Percentiles rank a stretch among this genome's conserved stretches.
Conservation (phyloP, 2,888 invertebrate species). For the Petrolisthes cinctipes region DNA sequence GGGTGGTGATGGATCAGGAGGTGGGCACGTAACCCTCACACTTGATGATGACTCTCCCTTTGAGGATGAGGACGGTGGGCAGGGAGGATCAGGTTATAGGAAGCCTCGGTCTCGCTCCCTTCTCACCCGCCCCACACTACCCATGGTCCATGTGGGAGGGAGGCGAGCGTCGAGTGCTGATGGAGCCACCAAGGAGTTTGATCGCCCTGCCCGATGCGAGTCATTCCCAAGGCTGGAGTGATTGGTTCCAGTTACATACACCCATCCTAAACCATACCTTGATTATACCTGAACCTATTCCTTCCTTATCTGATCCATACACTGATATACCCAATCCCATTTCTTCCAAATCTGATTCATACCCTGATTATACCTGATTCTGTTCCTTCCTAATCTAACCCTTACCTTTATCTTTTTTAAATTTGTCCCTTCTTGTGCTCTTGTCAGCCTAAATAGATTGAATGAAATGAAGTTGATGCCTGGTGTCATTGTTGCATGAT, state of each 20-base stretch:
- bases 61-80: constrained; percentile 38
- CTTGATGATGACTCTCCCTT: constrained; percentile 41
- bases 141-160: constrained; percentile 46
- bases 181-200: constrained; percentile 27
- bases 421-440: too few species aligned
- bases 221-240: constrained; percentile 57
- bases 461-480: too few species aligned
- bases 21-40: constrained; percentile 51
- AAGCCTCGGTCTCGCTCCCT: constrained; percentile 24
- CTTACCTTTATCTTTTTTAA: too few species aligned
- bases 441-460: too few species aligned
- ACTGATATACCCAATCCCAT: not conserved
- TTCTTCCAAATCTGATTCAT: not conserved
- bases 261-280: not conserved
- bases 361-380: too few species aligned
- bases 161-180: constrained; percentile 56
- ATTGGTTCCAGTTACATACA: not conserved
- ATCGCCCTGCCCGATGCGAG: constrained; percentile 47
- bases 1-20: constrained; percentile 33
- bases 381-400: too few species aligned
- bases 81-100: not conserved
- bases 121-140: constrained; percentile 28
- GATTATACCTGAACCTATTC: not conserved
- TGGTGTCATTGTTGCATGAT: too few species aligned
- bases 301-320: not conserved